A percentile compares a stretch with the other conserved stretches of the same genome.
phyloP scores from a whole-genome alignment of 2,113 vertebrate species.

The Chlamydotis undulata region DNA sequence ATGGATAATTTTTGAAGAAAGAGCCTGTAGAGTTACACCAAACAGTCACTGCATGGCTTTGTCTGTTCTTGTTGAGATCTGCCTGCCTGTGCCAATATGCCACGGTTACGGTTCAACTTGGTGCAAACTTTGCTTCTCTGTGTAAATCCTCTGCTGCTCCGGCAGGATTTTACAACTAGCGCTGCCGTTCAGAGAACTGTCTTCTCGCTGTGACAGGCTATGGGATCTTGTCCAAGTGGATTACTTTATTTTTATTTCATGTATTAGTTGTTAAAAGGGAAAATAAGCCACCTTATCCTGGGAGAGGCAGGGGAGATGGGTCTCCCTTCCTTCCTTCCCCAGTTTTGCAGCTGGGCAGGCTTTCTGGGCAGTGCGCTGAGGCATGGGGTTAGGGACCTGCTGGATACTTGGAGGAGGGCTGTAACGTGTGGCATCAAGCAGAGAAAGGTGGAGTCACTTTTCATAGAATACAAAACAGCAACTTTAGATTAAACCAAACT shows the following conservation, averaged over 20 bases:
- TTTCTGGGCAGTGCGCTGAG: not conserved
- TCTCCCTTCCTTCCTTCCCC: not conserved
- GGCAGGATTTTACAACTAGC: not conserved
- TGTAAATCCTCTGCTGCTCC: not conserved
- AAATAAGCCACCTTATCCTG: not conserved
- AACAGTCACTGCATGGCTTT: not conserved
- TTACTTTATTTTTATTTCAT: not conserved
- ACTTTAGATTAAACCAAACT: not conserved
- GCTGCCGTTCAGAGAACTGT: fast-evolving
- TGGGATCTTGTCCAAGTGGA: not conserved
- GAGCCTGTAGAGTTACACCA: not conserved
- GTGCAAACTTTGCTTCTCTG: not conserved
- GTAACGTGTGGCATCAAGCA: not conserved
- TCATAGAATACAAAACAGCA: not conserved
- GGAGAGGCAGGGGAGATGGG: not conserved
- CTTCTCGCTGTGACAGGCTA: fast-evolving
- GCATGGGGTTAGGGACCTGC: not conserved
- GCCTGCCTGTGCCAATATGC: not conserved
- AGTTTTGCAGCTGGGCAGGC: not conserved
- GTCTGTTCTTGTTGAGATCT: not conserved
- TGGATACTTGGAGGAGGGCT: fast-evolving
- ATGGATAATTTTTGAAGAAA: not conserved
- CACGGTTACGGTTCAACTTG: fast-evolving
- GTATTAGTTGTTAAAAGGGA: not conserved
- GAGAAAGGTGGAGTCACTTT: not conserved